Evolutionary conservation across 2,113 vertebrate species (phyloP).

Genomic region (Albula goreensis): DNA sequence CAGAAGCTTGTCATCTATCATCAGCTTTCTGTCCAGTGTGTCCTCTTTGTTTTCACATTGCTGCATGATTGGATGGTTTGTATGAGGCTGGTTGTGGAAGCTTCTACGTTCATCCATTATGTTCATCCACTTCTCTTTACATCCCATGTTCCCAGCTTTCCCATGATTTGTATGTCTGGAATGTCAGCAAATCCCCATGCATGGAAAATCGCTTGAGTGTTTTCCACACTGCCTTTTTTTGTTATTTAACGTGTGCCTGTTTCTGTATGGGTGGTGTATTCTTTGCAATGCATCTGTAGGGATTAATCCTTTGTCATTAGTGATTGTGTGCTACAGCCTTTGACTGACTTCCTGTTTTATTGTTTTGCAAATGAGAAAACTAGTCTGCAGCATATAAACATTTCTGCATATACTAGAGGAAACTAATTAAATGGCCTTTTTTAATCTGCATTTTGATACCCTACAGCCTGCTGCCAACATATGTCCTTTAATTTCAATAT

Average conservation of each 20-base stretch:
- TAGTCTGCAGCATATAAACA: constrained; percentile 20
- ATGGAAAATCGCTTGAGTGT: neutral
- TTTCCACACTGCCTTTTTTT: neutral
- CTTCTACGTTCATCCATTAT: constrained; percentile 42
- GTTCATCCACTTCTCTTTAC: neutral
- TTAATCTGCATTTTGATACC: constrained; percentile 12
- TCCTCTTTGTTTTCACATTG: neutral
- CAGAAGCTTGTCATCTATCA: constrained; percentile 52
- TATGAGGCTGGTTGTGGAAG: constrained; percentile 11
- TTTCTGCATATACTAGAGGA: constrained; percentile 19
- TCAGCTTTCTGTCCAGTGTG: constrained; percentile 49
- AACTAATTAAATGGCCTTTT: constrained; percentile 5
- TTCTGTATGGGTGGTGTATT: constrained; percentile 9
- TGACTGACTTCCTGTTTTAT: constrained; percentile 64
- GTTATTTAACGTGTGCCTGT: neutral
- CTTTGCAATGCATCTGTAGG: constrained; percentile 2
- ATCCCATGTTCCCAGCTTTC: neutral
- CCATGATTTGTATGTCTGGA: neutral
- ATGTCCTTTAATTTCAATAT: constrained; percentile 16
- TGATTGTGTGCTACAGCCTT: constrained; percentile 56
- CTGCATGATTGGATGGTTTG: constrained; percentile 24
- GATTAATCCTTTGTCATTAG: constrained; percentile 19
- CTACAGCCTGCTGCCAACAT: neutral
- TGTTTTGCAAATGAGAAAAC: constrained; percentile 36
- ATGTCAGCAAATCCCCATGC: constrained; percentile 6